A percentile compares a stretch with the other conserved stretches of the same genome.
Evolutionary conservation across 2,113 vertebrate species (phyloP).

Genomic region (Orycteropus afer): DNA sequence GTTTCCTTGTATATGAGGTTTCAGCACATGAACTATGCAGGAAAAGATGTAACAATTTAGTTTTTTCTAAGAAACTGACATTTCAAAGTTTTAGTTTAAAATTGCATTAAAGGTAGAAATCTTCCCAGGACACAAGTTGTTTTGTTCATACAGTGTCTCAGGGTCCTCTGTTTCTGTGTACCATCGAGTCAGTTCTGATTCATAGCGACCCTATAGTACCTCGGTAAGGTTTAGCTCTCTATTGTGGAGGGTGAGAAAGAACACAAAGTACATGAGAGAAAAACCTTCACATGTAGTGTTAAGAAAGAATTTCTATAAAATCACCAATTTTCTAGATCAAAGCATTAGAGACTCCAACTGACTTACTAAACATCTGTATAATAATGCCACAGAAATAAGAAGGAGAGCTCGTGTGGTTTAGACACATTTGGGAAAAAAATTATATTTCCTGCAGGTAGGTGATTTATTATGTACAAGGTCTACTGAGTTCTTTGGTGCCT

Average conservation of each 20-base stretch:
- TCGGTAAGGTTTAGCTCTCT: neutral
- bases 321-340: conserved; percentile 59
- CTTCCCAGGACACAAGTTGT: neutral
- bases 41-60: neutral
- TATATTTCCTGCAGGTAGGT: conserved; percentile 57
- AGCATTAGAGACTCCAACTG: conserved; percentile 11
- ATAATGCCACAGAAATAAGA: neutral
- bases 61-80: neutral
- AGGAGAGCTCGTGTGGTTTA: neutral
- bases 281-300: conserved; percentile 11
- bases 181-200: neutral
- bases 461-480: conserved; percentile 44
- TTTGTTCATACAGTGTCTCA: neutral
- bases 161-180: neutral
- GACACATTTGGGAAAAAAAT: conserved; percentile 50
- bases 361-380: conserved; percentile 44
- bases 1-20: neutral
- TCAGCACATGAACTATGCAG: neutral
- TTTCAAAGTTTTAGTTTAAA: conserved; percentile 25
- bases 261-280: neutral
- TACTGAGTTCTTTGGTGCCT: conserved; percentile 51
- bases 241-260: neutral
- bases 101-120: neutral
- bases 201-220: neutral
- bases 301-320: conserved; percentile 52